Percentiles rank a stretch among this genome's conserved stretches.
These are phyloP conservation scores for Antidorcas marsupialis DNA, from an alignment of 2,113 vertebrate species.

Conservation along the genomic window DNA sequence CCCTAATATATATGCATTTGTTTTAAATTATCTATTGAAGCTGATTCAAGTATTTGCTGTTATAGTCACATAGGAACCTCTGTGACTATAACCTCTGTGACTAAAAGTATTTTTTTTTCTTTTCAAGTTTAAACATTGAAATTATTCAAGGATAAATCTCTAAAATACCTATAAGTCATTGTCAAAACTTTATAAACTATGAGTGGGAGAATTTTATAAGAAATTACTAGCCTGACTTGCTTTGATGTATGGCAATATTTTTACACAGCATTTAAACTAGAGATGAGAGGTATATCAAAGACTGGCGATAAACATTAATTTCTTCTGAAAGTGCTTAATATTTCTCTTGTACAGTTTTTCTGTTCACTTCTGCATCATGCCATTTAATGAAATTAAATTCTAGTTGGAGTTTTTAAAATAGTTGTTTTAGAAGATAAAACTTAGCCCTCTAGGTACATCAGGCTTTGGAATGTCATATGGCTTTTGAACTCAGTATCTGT, in stretches of 20 bases:
- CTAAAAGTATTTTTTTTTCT: not conserved
- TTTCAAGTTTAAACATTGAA: slow-evolving; percentile 40
- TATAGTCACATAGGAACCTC: not conserved
- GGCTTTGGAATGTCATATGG: not conserved
- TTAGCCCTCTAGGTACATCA: slow-evolving; percentile 43
- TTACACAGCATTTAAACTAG: slow-evolving; percentile 81
- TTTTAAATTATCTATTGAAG: not conserved
- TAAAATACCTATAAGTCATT: slow-evolving; percentile 34
- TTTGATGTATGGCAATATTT: slow-evolving; percentile 79
- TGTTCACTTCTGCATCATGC: slow-evolving; percentile 69
- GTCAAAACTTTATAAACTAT: slow-evolving; percentile 45
- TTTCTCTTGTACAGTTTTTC: slow-evolving; percentile 70
- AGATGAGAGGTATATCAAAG: slow-evolving; percentile 73
- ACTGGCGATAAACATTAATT: slow-evolving; percentile 78
- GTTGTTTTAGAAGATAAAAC: slow-evolving; percentile 65
- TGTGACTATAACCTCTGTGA: not conserved
- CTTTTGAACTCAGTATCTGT: slow-evolving; percentile 48
- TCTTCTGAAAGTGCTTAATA: slow-evolving; percentile 73
- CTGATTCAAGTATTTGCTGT: not conserved
- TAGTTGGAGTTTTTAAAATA: slow-evolving; percentile 71
- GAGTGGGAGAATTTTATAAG: slow-evolving; percentile 69
- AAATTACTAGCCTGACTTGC: slow-evolving; percentile 72
- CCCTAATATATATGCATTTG: not conserved
- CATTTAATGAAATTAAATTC: slow-evolving; percentile 75
- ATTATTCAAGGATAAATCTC: slow-evolving; percentile 32